phyloP scores from a whole-genome alignment of 2,113 vertebrate genomes.

The Indicator maculatus region DNA sequence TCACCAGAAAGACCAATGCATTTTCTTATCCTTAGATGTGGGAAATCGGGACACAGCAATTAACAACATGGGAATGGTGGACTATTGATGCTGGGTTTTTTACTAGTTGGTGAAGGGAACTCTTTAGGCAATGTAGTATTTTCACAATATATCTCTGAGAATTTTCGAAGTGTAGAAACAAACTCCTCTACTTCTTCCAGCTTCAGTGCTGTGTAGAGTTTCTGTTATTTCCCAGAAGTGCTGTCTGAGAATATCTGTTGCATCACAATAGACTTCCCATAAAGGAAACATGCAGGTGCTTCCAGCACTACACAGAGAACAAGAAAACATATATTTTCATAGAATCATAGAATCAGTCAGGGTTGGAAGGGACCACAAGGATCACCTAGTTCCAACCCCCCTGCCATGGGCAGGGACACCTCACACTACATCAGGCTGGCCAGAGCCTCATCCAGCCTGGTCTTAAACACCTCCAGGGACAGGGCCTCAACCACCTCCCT shows the following conservation, averaged over 20 bases:
- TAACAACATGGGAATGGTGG: neutral
- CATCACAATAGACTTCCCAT: neutral
- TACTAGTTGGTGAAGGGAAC: neutral
- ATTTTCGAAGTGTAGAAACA: neutral
- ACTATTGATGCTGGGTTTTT: neutral
- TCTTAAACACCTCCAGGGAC: too few species aligned
- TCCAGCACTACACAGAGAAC: neutral
- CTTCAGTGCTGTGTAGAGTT: neutral
- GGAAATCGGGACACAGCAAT: neutral
- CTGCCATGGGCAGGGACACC: too few species aligned
- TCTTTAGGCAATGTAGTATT: neutral
- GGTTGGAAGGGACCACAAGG: too few species aligned
- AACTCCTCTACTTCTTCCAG: neutral
- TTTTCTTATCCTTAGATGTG: neutral
- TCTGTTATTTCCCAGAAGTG: slow-evolving; percentile 22
- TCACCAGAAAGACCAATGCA: neutral
- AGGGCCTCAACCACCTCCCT: too few species aligned
- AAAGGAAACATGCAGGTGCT: neutral
- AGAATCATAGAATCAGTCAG: too few species aligned
- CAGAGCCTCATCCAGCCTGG: too few species aligned
- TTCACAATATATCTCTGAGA: neutral
- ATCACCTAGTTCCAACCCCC: too few species aligned
- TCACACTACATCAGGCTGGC: too few species aligned
- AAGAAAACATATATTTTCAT: neutral
- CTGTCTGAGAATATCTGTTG: neutral